phyloP scores from a whole-genome alignment of 2,888 invertebrate genomes.

The Helleia helle region DNA sequence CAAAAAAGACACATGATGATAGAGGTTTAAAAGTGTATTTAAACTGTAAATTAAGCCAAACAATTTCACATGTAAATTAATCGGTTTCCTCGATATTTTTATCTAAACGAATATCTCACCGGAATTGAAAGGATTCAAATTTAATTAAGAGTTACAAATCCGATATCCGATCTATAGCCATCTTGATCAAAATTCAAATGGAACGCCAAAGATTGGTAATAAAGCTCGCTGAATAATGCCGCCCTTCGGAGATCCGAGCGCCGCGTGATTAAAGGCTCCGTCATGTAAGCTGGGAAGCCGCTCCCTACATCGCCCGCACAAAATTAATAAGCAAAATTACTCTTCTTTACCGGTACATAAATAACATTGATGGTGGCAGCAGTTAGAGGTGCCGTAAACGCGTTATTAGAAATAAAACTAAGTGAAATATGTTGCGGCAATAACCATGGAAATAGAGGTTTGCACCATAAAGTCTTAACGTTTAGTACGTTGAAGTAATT shows the following conservation, averaged over 20 bases:
- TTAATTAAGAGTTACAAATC: constrained; percentile 19
- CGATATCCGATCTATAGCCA: constrained; percentile 17
- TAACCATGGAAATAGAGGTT: constrained; percentile 8
- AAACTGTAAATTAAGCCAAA: too few relatives aligned
- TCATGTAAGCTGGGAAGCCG: constrained; percentile 52
- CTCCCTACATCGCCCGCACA: constrained; percentile 43
- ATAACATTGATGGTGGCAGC: constrained; percentile 59
- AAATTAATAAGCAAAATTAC: constrained; percentile 67
- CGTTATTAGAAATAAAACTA: constrained; percentile 18
- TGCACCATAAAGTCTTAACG: constrained; percentile 2
- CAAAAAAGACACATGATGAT: too few relatives aligned
- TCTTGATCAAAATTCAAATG: constrained; percentile 28
- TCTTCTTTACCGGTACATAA: constrained; percentile 60
- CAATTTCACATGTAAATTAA: not conserved
- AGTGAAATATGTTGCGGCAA: constrained; percentile 17
- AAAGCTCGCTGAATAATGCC: constrained; percentile 30
- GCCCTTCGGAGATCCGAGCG: constrained; percentile 29
- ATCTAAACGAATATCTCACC: constrained; percentile 1
- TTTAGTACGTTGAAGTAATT: not conserved
- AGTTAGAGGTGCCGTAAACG: constrained; percentile 51
- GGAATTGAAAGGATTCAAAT: constrained; percentile 19
- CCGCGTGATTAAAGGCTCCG: constrained; percentile 42
- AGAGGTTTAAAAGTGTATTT: too few relatives aligned
- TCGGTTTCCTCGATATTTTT: not conserved
- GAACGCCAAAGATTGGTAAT: constrained; percentile 18